Evolutionary conservation across 1,140 invertebrate genomes (phyloP).

Genomic region (Manduca sexta): DNA sequence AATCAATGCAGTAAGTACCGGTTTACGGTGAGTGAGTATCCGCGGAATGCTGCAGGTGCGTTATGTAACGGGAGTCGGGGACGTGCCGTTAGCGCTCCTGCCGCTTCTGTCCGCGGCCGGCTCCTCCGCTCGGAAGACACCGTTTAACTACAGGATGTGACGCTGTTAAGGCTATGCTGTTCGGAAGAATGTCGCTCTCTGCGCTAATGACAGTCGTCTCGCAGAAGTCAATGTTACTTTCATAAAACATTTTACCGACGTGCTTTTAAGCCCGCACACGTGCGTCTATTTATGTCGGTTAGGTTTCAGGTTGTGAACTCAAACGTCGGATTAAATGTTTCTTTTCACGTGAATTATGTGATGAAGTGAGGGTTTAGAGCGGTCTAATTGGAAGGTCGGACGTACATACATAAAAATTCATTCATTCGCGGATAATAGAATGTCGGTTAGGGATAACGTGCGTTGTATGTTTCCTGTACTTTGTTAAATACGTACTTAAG

Average conservation of each 20-base stretch:
- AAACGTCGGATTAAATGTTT: conserved; percentile 1
- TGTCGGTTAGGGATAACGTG: neutral
- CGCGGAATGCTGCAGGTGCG: conserved; percentile 51
- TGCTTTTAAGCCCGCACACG: too few relatives aligned
- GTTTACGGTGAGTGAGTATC: conserved; percentile 45
- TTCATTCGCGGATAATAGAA: conserved; percentile 24
- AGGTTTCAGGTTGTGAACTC: neutral
- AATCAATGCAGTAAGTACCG: conserved; percentile 68
- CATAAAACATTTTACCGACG: neutral
- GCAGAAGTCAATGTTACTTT: neutral
- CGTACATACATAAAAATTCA: conserved; percentile 26
- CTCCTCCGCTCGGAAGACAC: conserved; percentile 1
- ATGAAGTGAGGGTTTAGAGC: conserved; percentile 2
- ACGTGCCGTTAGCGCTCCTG: neutral
- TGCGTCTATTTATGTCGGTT: too few relatives aligned
- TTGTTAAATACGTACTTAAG: neutral
- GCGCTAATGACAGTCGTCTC: neutral
- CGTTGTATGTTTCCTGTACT: neutral
- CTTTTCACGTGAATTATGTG: neutral
- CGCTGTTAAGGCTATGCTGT: conserved; percentile 12
- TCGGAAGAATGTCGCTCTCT: conserved; percentile 11
- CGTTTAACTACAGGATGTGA: conserved; percentile 17
- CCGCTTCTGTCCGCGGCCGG: neutral
- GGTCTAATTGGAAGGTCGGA: conserved; percentile 34
- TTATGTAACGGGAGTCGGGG: conserved; percentile 58